Evolutionary conservation across 2,888 invertebrate genomes (phyloP).

Genomic region (Andricus curvator): DNA sequence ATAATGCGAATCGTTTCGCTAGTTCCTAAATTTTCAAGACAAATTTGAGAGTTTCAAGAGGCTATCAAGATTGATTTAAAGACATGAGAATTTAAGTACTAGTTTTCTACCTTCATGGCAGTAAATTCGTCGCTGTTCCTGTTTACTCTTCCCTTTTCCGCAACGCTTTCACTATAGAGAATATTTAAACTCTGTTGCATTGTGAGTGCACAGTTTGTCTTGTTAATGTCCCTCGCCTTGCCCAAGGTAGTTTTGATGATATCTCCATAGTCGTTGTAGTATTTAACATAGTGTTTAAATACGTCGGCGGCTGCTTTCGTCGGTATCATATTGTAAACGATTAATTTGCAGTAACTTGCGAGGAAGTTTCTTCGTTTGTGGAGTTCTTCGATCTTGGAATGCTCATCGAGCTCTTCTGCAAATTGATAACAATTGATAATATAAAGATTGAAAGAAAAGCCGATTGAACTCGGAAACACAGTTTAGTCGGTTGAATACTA

Average conservation of each 20-base stretch:
- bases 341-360: conserved; percentile 97
- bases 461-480: background rate
- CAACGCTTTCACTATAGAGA: conserved; percentile 87
- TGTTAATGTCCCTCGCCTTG: conserved; percentile 98
- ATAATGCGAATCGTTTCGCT: conserved; percentile 96
- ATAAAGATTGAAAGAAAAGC: conserved; percentile 1
- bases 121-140: conserved; percentile 90
- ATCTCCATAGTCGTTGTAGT: conserved; percentile 99
- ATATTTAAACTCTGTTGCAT: conserved; percentile 95
- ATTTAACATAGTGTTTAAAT: conserved; percentile 98
- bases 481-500: conserved; percentile 58
- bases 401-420: conserved; percentile 94
- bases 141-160: conserved; percentile 79
- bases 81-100: conserved; percentile 45
- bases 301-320: conserved; percentile 95
- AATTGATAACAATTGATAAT: background rate
- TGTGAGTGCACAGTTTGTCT: conserved; percentile 96
- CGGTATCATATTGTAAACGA: conserved; percentile 98
- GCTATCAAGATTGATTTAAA: background rate
- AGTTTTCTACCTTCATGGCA: conserved; percentile 87
- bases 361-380: conserved; percentile 97
- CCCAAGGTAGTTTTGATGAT: conserved; percentile 98
- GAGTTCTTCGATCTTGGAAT: conserved; percentile 96
- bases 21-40: conserved; percentile 84
- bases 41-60: conserved; percentile 16